Conservation (phyloP, 2,113 vertebrate species). For the Tychaedon coryphoeus region DNA sequence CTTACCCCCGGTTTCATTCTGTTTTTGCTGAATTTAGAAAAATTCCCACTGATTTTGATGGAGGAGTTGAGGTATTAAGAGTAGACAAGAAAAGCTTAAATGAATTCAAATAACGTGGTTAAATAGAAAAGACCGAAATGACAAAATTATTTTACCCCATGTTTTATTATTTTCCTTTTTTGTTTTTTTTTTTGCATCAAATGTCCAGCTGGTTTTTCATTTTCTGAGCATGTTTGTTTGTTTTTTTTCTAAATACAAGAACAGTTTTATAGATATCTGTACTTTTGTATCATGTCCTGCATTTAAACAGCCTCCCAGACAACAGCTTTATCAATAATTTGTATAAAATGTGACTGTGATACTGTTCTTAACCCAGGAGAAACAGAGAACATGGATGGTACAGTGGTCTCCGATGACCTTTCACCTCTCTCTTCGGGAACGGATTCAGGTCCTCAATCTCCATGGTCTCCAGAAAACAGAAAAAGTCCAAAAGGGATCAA, state of each 20-base stretch:
- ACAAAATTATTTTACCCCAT: background rate
- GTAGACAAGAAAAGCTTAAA: background rate
- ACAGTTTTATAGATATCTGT: background rate
- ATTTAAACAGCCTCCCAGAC: background rate
- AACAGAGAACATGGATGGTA: slow-evolving; percentile 76
- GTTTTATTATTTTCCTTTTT: background rate
- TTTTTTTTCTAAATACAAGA: background rate
- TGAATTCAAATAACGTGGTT: background rate
- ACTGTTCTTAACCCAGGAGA: slow-evolving; percentile 75
- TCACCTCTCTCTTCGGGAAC: slow-evolving; percentile 79
- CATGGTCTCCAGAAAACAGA: slow-evolving; percentile 84
- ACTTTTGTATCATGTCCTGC: background rate
- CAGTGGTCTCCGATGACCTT: slow-evolving; percentile 66
- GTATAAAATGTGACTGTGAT: background rate
- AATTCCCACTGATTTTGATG: background rate
- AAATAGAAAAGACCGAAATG: background rate
- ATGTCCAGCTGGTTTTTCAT: background rate
- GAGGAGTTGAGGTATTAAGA: background rate
- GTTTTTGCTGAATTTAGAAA: background rate
- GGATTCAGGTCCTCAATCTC: slow-evolving; percentile 80
- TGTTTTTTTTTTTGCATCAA: background rate
- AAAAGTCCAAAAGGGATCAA: slow-evolving; percentile 93
- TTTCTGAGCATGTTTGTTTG: background rate
- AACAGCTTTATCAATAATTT: background rate
- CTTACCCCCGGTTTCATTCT: background rate